These are phyloP conservation scores for Macquaria ambigua DNA, from an alignment of 2,113 vertebrate genomes.

Conservation along the genomic window DNA sequence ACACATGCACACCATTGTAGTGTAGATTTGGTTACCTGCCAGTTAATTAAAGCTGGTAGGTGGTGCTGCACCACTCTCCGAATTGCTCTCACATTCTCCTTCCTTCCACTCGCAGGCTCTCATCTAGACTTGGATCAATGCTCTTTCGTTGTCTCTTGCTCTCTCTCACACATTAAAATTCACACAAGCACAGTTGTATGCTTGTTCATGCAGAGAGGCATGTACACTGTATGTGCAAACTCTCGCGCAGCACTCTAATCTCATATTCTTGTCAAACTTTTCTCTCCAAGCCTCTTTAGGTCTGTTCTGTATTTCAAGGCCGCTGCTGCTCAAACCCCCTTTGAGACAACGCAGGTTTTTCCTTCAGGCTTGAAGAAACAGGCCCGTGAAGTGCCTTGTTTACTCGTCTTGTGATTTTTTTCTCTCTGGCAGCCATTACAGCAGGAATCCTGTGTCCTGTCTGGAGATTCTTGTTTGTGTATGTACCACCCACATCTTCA, in stretches of 20 bases:
- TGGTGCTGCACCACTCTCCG: not conserved
- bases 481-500: constrained; percentile 32
- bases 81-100: constrained; percentile 23
- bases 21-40: constrained; percentile 25
- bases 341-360: constrained; percentile 4
- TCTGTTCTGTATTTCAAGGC: constrained; percentile 30
- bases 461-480: constrained; percentile 20
- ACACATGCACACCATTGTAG: not conserved
- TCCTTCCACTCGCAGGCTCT: not conserved
- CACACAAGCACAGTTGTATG: not conserved
- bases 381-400: constrained; percentile 1
- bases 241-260: not conserved
- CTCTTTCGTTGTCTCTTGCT: constrained; percentile 2
- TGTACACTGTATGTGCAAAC: not conserved
- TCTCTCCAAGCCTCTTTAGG: constrained; percentile 22
- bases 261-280: constrained; percentile 20
- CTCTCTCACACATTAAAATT: not conserved
- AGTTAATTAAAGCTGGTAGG: constrained; percentile 55
- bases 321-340: constrained; percentile 15
- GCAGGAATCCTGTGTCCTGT: constrained; percentile 23
- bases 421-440: constrained; percentile 19
- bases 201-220: constrained; percentile 17
- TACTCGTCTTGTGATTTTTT: not conserved
- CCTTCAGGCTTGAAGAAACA: constrained; percentile 3
- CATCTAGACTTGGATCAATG: constrained; percentile 31